phyloP scores from a whole-genome alignment of 2,888 invertebrate species.

The Leptogaster cylindrica region DNA sequence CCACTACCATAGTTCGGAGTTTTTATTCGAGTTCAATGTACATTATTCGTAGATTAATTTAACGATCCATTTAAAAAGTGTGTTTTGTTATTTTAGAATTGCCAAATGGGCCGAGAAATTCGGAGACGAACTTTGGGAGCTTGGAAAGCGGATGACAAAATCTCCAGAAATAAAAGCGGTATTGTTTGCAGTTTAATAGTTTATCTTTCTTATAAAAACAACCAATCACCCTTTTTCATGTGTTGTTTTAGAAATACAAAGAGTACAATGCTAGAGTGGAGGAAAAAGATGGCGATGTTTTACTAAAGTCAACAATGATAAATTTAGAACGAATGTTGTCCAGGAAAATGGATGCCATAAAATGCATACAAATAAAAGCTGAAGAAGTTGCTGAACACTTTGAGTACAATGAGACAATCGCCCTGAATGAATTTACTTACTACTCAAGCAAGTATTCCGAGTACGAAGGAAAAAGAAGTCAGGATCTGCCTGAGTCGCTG shows the following conservation, averaged over 20 bases:
- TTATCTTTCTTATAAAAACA: too few species aligned
- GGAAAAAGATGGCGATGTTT: conserved; percentile 77
- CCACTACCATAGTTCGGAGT: too few species aligned
- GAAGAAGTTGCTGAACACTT: conserved; percentile 72
- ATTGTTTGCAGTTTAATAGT: conserved; percentile 57
- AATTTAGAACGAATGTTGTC: conserved; percentile 86
- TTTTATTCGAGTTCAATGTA: not conserved
- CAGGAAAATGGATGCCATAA: conserved; percentile 88
- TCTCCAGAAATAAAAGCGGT: conserved; percentile 78
- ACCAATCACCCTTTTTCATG: not conserved
- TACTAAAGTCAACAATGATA: conserved; percentile 79
- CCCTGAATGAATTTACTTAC: conserved; percentile 65
- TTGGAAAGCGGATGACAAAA: conserved; percentile 79
- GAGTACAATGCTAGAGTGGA: conserved; percentile 79
- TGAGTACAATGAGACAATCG: conserved; percentile 62
- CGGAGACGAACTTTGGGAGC: conserved; percentile 79
- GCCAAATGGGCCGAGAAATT: conserved; percentile 79
- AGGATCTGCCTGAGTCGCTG: conserved; percentile 55
- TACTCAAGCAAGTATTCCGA: conserved; percentile 83
- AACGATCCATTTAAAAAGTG: not conserved
- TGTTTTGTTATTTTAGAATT: conserved; percentile 67
- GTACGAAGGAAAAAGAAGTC: conserved; percentile 57
- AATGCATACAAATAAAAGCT: conserved; percentile 79
- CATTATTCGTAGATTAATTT: not conserved
- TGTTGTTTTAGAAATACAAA: conserved; percentile 73